Evolutionary conservation across 2,113 vertebrate genomes (phyloP).

Genomic region (Hemiprocne comata): DNA sequence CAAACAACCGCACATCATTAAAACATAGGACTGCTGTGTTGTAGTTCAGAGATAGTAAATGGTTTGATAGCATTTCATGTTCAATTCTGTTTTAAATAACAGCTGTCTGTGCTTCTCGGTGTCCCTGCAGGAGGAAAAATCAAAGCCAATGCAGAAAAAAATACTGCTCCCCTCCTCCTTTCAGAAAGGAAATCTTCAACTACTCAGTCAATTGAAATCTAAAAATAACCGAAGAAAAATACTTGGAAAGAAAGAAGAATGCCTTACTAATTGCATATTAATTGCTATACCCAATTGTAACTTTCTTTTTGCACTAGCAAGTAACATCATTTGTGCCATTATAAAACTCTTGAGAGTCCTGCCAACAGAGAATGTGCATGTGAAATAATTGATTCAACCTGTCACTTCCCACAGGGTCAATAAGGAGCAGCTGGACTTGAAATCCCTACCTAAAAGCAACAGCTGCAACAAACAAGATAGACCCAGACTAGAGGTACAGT

Average conservation of each 20-base stretch:
- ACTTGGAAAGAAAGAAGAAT: slow-evolving; percentile 31
- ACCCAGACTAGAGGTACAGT: background rate
- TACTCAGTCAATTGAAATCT: slow-evolving; percentile 39
- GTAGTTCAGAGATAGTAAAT: background rate
- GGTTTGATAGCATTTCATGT: background rate
- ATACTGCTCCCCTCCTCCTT: background rate
- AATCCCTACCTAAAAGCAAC: slow-evolving; percentile 46
- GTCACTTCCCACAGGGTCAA: slow-evolving; percentile 34
- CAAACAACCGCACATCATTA: background rate
- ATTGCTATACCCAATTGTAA: slow-evolving; percentile 28
- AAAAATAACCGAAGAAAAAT: slow-evolving; percentile 28
- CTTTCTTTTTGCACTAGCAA: slow-evolving; percentile 28
- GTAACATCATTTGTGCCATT: slow-evolving; percentile 37
- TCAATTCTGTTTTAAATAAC: slow-evolving; percentile 39
- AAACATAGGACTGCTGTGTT: background rate
- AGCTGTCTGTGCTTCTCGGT: background rate
- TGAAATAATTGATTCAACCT: slow-evolving; percentile 51
- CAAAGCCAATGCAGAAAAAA: slow-evolving; percentile 29
- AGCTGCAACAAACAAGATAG: background rate
- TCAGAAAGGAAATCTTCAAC: slow-evolving; percentile 14
- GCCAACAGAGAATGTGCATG: slow-evolving; percentile 10
- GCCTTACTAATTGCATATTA: slow-evolving; percentile 53
- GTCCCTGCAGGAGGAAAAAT: slow-evolving; percentile 28
- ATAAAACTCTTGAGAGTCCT: slow-evolving; percentile 3
- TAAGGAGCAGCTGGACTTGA: slow-evolving; percentile 50